A percentile compares a stretch with the other conserved stretches of the same genome.
Conservation (phyloP, 2,113 vertebrate genomes). For the Grallaria varia region DNA sequence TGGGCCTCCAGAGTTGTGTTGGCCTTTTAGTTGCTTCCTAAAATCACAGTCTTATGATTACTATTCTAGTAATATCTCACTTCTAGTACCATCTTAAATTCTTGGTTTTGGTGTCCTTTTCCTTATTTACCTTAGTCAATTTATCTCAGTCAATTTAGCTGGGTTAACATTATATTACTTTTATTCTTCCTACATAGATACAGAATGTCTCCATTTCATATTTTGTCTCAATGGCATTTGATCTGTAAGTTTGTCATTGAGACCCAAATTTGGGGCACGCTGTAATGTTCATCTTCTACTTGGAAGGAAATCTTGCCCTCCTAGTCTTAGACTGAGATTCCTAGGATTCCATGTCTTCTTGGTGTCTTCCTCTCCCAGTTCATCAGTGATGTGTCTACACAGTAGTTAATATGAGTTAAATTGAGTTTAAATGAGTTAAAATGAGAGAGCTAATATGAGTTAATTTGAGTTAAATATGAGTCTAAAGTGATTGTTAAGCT, state of each 20-base stretch:
- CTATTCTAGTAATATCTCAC: neutral
- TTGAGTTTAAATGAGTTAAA: too few relatives aligned
- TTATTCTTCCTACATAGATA: neutral
- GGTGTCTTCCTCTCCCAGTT: neutral
- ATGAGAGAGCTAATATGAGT: too few relatives aligned
- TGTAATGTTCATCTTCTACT: neutral
- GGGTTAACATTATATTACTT: too few relatives aligned
- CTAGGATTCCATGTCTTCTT: neutral
- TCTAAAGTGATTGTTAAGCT: neutral
- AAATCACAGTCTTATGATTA: neutral
- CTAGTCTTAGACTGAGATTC: neutral
- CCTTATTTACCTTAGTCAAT: neutral
- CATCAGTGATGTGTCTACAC: neutral
- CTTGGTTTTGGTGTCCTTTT: neutral
- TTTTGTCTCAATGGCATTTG: neutral
- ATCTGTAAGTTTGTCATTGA: neutral
- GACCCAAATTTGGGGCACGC: accelerated
- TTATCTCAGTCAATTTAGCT: neutral
- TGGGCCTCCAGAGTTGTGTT: neutral
- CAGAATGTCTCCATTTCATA: neutral
- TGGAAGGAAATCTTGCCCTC: neutral
- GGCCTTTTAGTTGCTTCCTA: neutral
- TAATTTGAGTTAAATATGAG: neutral
- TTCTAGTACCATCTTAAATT: neutral
- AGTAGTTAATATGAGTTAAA: too few relatives aligned